Percentiles rank a stretch among this genome's conserved stretches.
These are phyloP conservation scores for Bufo gargarizans DNA, from an alignment of 2,113 vertebrate species.

Conservation along the genomic window DNA sequence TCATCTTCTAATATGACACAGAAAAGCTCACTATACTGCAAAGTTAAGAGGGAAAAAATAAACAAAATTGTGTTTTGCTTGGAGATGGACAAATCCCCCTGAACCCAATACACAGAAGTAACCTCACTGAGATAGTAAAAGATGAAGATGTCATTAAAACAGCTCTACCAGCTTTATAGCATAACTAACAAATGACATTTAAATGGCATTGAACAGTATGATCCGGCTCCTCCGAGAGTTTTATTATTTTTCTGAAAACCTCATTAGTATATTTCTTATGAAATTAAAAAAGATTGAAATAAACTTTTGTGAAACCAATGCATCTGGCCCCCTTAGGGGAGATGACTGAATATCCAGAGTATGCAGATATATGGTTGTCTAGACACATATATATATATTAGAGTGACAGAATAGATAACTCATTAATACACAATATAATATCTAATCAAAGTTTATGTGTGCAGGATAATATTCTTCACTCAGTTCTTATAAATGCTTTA, in stretches of 20 bases:
- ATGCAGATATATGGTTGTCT: constrained; percentile 39
- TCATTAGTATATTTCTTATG: constrained; percentile 58
- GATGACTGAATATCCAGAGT: constrained; percentile 8
- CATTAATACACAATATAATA: constrained; percentile 42
- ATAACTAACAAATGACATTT: constrained; percentile 58
- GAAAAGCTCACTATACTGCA: neutral
- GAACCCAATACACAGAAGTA: constrained; percentile 40
- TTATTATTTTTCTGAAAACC: constrained; percentile 57
- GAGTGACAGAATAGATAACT: constrained; percentile 7
- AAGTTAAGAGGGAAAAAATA: neutral
- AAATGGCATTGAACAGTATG: constrained; percentile 58
- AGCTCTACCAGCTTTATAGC: constrained; percentile 56
- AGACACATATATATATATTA: constrained; percentile 36
- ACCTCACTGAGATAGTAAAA: constrained; percentile 55
- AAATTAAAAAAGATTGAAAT: constrained; percentile 44
- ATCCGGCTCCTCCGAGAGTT: constrained; percentile 55
- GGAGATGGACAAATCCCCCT: constrained; percentile 41
- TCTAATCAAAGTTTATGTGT: constrained; percentile 38
- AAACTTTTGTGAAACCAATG: constrained; percentile 36
- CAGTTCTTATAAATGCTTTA: neutral
- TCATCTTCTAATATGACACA: neutral
- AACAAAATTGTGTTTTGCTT: constrained; percentile 9
- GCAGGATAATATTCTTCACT: neutral
- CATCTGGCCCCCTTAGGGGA: constrained; percentile 9
- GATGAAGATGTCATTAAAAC: constrained; percentile 56